phyloP scores from a whole-genome alignment of 2,888 invertebrate species.

The Trichogramma evanescens region DNA sequence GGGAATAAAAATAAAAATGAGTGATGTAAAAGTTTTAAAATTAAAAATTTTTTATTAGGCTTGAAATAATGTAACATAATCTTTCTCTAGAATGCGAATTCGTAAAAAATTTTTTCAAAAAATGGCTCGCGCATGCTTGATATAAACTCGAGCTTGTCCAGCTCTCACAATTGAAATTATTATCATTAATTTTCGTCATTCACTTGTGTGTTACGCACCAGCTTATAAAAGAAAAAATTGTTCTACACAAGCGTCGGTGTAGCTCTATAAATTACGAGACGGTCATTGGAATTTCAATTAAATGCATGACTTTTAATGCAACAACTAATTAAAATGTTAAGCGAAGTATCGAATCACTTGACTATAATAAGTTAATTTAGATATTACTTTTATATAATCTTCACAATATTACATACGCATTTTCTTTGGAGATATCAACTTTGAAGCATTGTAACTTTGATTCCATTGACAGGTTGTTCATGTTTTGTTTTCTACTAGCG shows the following conservation, averaged over 20 bases:
- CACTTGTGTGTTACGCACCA: constrained; percentile 32
- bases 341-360: constrained; percentile 9
- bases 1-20: neutral
- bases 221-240: constrained; percentile 28
- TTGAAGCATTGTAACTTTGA: constrained; percentile 14
- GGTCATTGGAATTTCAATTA: constrained; percentile 25
- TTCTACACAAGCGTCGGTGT: constrained; percentile 27
- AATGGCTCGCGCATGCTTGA: constrained; percentile 14
- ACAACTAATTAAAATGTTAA: constrained; percentile 15
- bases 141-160: neutral
- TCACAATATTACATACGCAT: constrained; percentile 13
- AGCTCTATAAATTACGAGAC: constrained; percentile 26
- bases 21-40: constrained; percentile 26
- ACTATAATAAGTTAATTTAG: constrained; percentile 13
- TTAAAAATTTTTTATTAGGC: constrained; percentile 43
- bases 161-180: constrained; percentile 1
- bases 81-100: constrained; percentile 29
- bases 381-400: constrained; percentile 10
- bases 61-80: constrained; percentile 43
- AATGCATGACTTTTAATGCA: constrained; percentile 24
- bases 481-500: constrained; percentile 6
- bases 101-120: constrained; percentile 12
- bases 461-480: constrained; percentile 11
- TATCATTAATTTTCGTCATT: constrained; percentile 25
- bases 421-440: constrained; percentile 17